phyloP scores from a whole-genome alignment of 2,797 vertebrate genomes.

The Sandelia bainsii region DNA sequence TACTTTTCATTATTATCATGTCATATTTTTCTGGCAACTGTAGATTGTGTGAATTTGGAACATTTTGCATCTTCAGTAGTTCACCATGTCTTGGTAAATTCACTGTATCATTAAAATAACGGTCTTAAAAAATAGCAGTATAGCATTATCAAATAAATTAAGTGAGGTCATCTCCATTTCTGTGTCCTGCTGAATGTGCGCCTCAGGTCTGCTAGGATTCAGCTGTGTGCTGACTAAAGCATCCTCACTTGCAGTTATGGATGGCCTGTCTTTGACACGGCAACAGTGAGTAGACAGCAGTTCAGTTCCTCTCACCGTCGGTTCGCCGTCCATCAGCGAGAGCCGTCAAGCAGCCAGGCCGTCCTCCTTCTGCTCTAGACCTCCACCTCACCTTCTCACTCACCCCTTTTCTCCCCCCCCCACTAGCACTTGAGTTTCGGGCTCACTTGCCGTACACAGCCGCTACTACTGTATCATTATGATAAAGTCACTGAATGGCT shows the following conservation, averaged over 20 bases:
- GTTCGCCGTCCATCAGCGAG: slow-evolving; percentile 51
- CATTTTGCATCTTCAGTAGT: slow-evolving; percentile 38
- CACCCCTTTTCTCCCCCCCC: slow-evolving; percentile 17
- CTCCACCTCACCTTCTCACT: slow-evolving; percentile 15
- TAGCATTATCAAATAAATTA: slow-evolving; percentile 53
- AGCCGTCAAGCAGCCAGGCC: slow-evolving; percentile 37
- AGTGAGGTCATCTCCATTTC: slow-evolving; percentile 39
- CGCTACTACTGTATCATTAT: slow-evolving; percentile 65
- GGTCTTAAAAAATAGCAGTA: slow-evolving; percentile 50
- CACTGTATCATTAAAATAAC: slow-evolving; percentile 53
- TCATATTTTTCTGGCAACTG: slow-evolving; percentile 1
- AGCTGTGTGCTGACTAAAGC: slow-evolving; percentile 74
- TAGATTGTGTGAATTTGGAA: slow-evolving; percentile 10
- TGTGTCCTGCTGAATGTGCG: slow-evolving; percentile 32
- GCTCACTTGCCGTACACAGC: slow-evolving; percentile 43
- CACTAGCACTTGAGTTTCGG: slow-evolving; percentile 58
- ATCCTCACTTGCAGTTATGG: slow-evolving; percentile 52
- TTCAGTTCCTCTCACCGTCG: slow-evolving; percentile 41
- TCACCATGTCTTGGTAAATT: slow-evolving; percentile 40
- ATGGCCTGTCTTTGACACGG: slow-evolving; percentile 66
- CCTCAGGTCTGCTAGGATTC: slow-evolving; percentile 46
- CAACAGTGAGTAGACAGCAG: slow-evolving; percentile 50
- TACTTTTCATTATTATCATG: no score
- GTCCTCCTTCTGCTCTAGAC: slow-evolving; percentile 27
- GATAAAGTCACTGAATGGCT: slow-evolving; percentile 66